Conservation (phyloP, 2,797 vertebrate genomes). For the Crossoptilon crossoptilon region DNA sequence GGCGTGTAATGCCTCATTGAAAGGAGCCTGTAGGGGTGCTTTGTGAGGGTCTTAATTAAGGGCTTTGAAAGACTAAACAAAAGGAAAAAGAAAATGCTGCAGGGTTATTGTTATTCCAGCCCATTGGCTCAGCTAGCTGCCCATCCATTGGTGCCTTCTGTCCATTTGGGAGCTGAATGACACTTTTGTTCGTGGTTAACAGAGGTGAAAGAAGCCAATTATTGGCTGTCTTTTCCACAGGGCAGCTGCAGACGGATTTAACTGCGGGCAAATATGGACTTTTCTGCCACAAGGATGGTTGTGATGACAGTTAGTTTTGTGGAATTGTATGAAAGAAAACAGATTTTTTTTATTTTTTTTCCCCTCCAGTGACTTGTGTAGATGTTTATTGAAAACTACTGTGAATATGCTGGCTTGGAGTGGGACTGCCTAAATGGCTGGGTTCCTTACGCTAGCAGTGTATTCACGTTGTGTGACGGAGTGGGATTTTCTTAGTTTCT, state of each 20-base stretch:
- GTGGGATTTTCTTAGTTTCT: neutral
- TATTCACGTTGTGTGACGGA: neutral
- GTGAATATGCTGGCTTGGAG: conserved; percentile 22
- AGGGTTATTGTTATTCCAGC: conserved; percentile 88
- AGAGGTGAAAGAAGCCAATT: conserved; percentile 97
- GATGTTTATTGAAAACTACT: conserved; percentile 64
- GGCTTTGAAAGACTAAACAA: conserved; percentile 86
- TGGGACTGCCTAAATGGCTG: neutral
- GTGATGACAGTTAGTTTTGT: conserved; percentile 83
- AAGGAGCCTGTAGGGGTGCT: conserved; percentile 80
- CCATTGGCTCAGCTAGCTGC: conserved; percentile 85
- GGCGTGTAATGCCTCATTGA: conserved; percentile 86
- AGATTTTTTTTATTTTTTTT: conserved; percentile 11
- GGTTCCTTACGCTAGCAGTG: neutral
- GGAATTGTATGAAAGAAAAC: conserved; percentile 77
- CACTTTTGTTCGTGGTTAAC: conserved; percentile 96
- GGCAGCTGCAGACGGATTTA: conserved; percentile 87
- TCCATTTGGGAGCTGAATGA: conserved; percentile 91
- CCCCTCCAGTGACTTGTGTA: conserved; percentile 34
- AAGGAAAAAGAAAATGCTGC: conserved; percentile 85
- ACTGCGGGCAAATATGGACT: conserved; percentile 82
- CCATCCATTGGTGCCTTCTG: conserved; percentile 88
- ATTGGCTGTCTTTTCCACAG: conserved; percentile 84
- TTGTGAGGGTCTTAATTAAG: conserved; percentile 85
- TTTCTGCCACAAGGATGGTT: conserved; percentile 75